Conservation (phyloP, 2,797 vertebrate genomes). For the Alcedo quadribrachys region DNA sequence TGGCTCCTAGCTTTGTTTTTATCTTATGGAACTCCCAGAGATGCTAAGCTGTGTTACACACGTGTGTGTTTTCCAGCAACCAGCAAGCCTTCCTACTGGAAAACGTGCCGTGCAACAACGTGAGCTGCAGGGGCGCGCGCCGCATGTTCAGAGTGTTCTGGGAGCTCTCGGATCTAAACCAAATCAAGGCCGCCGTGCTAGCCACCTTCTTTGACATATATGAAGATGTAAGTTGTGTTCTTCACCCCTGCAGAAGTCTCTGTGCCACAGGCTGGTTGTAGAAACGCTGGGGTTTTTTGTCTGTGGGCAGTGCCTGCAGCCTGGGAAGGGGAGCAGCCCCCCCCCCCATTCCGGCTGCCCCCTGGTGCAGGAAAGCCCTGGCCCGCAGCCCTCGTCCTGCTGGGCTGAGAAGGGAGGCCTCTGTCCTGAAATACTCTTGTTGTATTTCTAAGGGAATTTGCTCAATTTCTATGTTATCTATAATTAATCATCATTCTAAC, state of each 20-base stretch:
- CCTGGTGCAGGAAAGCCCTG: background rate
- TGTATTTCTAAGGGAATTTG: background rate
- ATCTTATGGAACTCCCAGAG: background rate
- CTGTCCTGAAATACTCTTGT: background rate
- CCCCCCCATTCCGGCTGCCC: background rate
- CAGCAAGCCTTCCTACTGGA: conserved; percentile 93
- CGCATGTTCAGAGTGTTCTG: conserved; percentile 92
- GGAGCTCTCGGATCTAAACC: conserved; percentile 90
- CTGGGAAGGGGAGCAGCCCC: background rate
- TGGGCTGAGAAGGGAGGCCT: background rate
- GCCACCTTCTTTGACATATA: conserved; percentile 98
- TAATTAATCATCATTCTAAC: background rate
- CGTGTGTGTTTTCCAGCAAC: conserved; percentile 75
- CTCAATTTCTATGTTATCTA: background rate
- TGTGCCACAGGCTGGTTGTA: background rate
- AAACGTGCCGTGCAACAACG: conserved; percentile 87
- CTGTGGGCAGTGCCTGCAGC: background rate
- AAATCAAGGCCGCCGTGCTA: conserved; percentile 86
- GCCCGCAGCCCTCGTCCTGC: background rate
- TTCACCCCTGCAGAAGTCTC: background rate
- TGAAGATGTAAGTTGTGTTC: conserved; percentile 90
- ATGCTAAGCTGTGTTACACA: background rate
- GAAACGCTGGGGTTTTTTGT: background rate
- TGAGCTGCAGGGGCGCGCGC: conserved; percentile 78
- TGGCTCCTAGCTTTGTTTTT: background rate